These are phyloP conservation scores for Oncopeltus fasciatus DNA, from an alignment of 1,140 invertebrate species.

Conservation along the genomic window DNA sequence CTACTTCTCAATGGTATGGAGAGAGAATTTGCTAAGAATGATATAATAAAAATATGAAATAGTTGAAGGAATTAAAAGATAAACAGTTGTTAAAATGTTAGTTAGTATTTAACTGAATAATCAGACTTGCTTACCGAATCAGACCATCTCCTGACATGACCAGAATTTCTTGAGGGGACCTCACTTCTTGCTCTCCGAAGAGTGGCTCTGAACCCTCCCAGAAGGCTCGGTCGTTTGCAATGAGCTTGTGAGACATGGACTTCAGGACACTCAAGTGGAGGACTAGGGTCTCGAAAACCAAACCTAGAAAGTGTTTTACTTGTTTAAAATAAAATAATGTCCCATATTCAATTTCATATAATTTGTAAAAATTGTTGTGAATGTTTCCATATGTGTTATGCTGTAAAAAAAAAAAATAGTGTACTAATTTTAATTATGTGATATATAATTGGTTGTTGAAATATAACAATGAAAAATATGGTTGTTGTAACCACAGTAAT, in stretches of 20 bases:
- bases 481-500: no score
- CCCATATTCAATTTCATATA: no score
- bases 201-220: slow-evolving; percentile 44
- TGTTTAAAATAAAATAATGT: no score
- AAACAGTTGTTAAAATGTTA: background rate
- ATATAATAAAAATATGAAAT: background rate
- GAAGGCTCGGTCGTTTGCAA: slow-evolving; percentile 30
- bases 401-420: no score
- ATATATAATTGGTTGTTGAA: no score
- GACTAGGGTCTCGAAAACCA: slow-evolving; percentile 7
- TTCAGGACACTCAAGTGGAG: slow-evolving; percentile 11
- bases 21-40: no score
- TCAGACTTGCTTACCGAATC: slow-evolving; percentile 1
- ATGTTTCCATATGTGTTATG: no score
- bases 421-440: no score
- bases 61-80: background rate
- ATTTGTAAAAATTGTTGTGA: no score
- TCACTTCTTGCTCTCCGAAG: slow-evolving; percentile 31
- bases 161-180: slow-evolving; percentile 25
- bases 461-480: no score
- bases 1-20: no score
- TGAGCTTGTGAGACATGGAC: slow-evolving; percentile 19
- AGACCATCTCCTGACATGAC: slow-evolving; percentile 13
- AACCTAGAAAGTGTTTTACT: no score
- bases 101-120: background rate